Conservation (phyloP, 2,797 vertebrate genomes). For the Crenichthys baileyi region DNA sequence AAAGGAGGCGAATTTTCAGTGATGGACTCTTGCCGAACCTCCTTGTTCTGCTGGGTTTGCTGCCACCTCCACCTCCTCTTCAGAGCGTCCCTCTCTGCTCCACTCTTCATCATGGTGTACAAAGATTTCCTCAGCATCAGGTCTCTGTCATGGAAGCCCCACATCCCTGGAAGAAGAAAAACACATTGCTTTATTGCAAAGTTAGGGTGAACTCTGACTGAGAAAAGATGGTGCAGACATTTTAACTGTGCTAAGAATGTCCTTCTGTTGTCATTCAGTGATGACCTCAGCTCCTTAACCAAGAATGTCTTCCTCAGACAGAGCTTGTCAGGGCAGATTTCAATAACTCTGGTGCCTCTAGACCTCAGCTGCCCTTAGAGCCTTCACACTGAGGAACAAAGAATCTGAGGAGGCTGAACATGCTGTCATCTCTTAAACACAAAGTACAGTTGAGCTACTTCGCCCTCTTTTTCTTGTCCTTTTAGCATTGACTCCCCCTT, state of each 20-base stretch:
- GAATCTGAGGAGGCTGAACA: conserved; percentile 39
- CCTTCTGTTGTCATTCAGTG: conserved; percentile 19
- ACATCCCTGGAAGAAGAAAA: conserved; percentile 89
- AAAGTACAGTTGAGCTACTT: conserved; percentile 30
- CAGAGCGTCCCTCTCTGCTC: conserved; percentile 92
- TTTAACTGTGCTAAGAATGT: neutral
- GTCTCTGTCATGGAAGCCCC: conserved; percentile 98
- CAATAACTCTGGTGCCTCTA: conserved; percentile 35
- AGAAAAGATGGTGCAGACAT: neutral
- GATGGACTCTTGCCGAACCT: conserved; percentile 81
- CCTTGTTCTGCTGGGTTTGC: conserved; percentile 98
- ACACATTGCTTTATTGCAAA: conserved; percentile 7
- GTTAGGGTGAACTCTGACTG: neutral
- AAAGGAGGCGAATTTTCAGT: neutral
- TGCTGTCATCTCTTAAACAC: conserved; percentile 6
- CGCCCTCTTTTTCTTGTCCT: neutral
- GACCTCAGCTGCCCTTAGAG: conserved; percentile 35
- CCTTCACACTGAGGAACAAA: conserved; percentile 31
- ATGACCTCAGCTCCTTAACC: conserved; percentile 33
- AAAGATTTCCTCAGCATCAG: conserved; percentile 96
- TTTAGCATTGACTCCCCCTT: neutral
- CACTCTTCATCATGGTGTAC: conserved; percentile 97
- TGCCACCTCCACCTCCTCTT: conserved; percentile 99
- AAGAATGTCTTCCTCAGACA: conserved; percentile 42
- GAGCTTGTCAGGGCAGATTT: conserved; percentile 55